Base-by-base conservation (phyloP, 2,113 vertebrate species). In the Microcebus ravelobensis region DNA sequence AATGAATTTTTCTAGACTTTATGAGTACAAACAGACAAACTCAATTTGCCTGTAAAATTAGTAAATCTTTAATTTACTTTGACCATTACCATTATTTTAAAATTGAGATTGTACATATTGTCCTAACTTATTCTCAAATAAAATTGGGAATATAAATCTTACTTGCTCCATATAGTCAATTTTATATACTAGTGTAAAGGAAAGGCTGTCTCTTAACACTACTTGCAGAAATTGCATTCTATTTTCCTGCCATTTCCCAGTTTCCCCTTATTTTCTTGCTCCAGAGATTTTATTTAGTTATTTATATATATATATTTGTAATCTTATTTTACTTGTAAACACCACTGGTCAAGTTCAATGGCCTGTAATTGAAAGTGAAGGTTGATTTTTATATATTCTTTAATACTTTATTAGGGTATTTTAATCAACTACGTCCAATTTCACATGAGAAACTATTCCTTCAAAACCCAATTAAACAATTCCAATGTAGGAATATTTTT, bases 41-140 rank as follows among this genome's bases (percentile, higher is more conserved):
- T 93, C 84, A 95, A 48, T 71, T 65, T 67, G 31, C 39, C 63
- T 92, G 79, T 87, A 97, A 95, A 98, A 95, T 91, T 92, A 70
- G 87, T 92, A 94, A 80, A 95, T 88, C 94, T 71, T 94, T 83
- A 67, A 59, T 73, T 98, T 90, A 91, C 92, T 93, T 97, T 82
- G 39, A 1, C 17, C 65, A 0, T 96, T 86, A 96, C 97, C 18
- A 27, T 95, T 95, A 81, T 90, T 96, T 96, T 86, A 57, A 48
- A 89, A 39, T 55, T 63, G 31, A 73, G 5, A 25, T 87, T 94
- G 31, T 17, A 82, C 31, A 42, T 45, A 9, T n/a, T 39, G 4
- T 77, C n/a, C 29, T 93, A 48, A 86, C 50, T 48, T 15, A 68
- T 90, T 96, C 70, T 94, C 55, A 77, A 77, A 71, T 52, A 11